phyloP scores from a whole-genome alignment of 2,113 vertebrate species.

The Bubo bubo region DNA sequence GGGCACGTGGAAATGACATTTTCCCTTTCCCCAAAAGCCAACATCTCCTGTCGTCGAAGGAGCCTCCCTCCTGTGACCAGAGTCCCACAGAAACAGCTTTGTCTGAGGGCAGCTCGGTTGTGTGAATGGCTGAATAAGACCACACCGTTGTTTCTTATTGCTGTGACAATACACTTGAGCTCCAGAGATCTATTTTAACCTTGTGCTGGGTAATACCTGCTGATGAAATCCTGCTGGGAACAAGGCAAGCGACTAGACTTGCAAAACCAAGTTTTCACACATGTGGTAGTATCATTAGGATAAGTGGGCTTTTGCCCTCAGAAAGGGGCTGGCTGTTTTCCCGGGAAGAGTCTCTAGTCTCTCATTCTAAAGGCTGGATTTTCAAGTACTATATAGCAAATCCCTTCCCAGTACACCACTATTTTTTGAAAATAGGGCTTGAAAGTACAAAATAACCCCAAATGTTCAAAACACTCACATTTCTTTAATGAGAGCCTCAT shows the following conservation, averaged over 20 bases:
- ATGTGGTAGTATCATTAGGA: background rate
- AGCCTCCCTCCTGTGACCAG: background rate
- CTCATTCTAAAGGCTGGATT: background rate
- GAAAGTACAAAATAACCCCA: background rate
- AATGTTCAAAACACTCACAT: background rate
- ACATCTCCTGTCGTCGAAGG: background rate
- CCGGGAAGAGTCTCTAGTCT: background rate
- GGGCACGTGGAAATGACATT: accelerated
- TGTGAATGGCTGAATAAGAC: background rate
- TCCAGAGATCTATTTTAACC: background rate
- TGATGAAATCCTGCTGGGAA: background rate
- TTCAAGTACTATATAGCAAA: background rate
- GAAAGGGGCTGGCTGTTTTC: background rate
- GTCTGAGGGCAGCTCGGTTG: accelerated
- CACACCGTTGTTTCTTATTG: background rate
- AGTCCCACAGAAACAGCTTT: background rate
- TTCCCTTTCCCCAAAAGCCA: background rate
- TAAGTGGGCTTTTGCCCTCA: background rate
- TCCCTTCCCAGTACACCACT: background rate
- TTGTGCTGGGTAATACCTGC: background rate
- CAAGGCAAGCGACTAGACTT: background rate
- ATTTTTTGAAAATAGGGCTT: background rate
- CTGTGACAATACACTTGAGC: background rate
- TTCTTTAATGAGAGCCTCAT: background rate
- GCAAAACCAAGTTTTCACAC: background rate